Evolutionary conservation across 2,888 invertebrate species (phyloP).

Genomic region (Drosophila kanekoi): DNA sequence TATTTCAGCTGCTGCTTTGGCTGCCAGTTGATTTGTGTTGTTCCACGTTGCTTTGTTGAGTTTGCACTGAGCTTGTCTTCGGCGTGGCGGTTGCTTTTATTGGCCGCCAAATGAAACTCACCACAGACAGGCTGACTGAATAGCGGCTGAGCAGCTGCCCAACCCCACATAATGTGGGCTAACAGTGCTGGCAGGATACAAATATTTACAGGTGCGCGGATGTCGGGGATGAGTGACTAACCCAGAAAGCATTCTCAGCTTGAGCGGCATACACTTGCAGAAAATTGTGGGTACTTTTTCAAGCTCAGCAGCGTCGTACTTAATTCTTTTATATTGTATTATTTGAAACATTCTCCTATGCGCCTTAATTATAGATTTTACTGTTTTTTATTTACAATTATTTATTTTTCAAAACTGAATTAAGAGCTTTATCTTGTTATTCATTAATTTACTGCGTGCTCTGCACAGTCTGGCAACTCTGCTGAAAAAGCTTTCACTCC

Average conservation of each 20-base stretch:
- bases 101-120: constrained; percentile 70
- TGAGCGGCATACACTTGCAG: constrained; percentile 9
- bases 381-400: neutral
- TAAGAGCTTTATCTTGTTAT: too few species aligned
- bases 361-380: too few species aligned
- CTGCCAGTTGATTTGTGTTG: constrained; percentile 45
- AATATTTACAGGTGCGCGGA: constrained; percentile 72
- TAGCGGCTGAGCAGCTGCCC: constrained; percentile 18
- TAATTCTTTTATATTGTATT: too few species aligned
- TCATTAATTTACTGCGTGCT: neutral
- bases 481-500: constrained; percentile 28
- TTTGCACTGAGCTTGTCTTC: constrained; percentile 70
- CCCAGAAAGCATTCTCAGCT: constrained; percentile 37
- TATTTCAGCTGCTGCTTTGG: constrained; percentile 24
- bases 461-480: constrained; percentile 37
- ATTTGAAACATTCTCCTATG: too few species aligned
- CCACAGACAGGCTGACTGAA: constrained; percentile 66
- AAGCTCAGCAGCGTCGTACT: too few species aligned
- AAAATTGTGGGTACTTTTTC: neutral
- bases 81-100: constrained; percentile 66
- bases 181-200: constrained; percentile 52
- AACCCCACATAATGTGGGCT: constrained; percentile 18
- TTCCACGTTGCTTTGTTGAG: constrained; percentile 69
- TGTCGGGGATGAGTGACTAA: constrained; percentile 20
- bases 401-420: neutral